phyloP scores from a whole-genome alignment of 1,140 invertebrate genomes.

The Coelopa frigida region DNA sequence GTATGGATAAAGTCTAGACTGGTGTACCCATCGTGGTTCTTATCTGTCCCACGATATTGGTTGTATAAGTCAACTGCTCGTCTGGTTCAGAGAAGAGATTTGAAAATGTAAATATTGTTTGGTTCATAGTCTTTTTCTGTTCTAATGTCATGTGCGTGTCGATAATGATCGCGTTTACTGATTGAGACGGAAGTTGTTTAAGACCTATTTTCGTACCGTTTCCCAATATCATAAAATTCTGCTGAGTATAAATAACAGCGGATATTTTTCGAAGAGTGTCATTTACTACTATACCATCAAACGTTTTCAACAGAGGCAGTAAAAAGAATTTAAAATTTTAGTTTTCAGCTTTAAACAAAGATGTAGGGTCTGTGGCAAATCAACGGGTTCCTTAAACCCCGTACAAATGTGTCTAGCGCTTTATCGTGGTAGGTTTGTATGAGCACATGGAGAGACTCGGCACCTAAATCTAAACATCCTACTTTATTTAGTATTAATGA shows the following conservation, averaged over 20 bases:
- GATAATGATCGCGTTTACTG: background rate
- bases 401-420: too few species aligned
- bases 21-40: background rate
- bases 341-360: background rate
- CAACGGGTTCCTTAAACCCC: too few species aligned
- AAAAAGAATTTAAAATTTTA: background rate
- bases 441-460: too few species aligned
- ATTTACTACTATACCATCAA: constrained; percentile 6
- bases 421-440: too few species aligned
- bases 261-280: constrained; percentile 3
- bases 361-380: too few species aligned
- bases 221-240: background rate
- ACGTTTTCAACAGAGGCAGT: background rate
- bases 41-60: background rate
- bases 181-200: background rate
- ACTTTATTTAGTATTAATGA: too few species aligned
- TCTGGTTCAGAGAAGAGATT: background rate
- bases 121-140: background rate
- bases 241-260: background rate
- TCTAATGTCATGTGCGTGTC: too few species aligned
- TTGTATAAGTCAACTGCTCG: background rate
- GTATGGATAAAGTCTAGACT: background rate
- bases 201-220: background rate
- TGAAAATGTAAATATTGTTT: background rate
- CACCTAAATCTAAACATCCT: too few species aligned